Conservation (phyloP, 1,140 invertebrate genomes). For the Lepidotrigona ventralis region DNA sequence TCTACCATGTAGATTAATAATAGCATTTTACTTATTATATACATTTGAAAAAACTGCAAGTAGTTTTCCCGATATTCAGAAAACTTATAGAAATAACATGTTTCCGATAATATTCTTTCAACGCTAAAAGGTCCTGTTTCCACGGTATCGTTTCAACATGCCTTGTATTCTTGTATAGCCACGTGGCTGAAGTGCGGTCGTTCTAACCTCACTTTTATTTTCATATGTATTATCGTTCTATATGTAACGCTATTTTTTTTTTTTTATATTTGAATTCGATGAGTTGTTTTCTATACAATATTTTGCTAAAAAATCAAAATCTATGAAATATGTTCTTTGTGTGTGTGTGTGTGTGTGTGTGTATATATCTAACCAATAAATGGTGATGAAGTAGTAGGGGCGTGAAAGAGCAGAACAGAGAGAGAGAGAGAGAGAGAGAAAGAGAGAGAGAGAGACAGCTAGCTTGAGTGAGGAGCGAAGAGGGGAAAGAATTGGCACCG, state of each 20-base stretch:
- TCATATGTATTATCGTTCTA: conserved; percentile 8
- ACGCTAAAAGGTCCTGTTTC: neutral
- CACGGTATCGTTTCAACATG: neutral
- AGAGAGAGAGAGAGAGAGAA: neutral
- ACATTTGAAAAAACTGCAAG: neutral
- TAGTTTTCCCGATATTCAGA: neutral
- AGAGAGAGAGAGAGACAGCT: too few species aligned
- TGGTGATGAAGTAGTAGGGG: too few species aligned
- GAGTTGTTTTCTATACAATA: neutral
- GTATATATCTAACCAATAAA: too few species aligned
- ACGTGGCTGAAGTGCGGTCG: conserved; percentile 36
- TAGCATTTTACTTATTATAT: neutral
- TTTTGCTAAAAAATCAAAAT: neutral
- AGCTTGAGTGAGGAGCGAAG: neutral
- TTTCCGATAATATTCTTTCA: neutral
- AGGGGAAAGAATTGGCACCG: conserved; percentile 35
- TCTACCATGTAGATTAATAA: neutral
- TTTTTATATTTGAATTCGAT: neutral
- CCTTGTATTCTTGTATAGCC: neutral
- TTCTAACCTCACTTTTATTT: conserved; percentile 45
- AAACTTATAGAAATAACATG: neutral
- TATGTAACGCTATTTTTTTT: neutral
- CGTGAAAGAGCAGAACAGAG: too few species aligned
- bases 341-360: rapidly evolving
- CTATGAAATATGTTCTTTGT: neutral